Conservation (phyloP, 2,113 vertebrate species). For the Crotalus horridus region DNA sequence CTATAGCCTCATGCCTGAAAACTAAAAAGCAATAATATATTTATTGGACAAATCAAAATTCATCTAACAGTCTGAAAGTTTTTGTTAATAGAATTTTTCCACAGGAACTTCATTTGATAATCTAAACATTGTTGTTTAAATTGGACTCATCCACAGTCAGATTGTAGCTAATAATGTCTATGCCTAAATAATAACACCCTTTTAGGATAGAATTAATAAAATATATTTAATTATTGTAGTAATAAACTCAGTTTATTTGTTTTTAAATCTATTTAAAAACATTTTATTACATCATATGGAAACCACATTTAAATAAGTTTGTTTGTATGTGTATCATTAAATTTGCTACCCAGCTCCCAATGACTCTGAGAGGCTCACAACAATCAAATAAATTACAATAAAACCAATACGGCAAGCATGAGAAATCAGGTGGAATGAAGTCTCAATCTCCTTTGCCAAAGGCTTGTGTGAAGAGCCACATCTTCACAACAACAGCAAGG, state of each 20-base stretch:
- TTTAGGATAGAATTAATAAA: background rate
- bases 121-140: background rate
- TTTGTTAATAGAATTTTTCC: background rate
- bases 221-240: background rate
- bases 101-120: background rate
- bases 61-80: background rate
- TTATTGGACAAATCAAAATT: background rate
- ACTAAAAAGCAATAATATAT: background rate
- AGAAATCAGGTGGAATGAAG: background rate
- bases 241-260: background rate
- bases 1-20: background rate
- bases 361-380: background rate
- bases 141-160: background rate
- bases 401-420: background rate
- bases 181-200: background rate
- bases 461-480: too few relatives aligned
- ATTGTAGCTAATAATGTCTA: background rate
- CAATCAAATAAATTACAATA: background rate
- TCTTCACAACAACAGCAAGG: background rate
- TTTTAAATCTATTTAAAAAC: background rate
- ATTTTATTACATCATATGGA: background rate
- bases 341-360: background rate
- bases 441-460: background rate
- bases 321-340: background rate
- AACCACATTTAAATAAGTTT: background rate